Evolutionary conservation across 2,113 vertebrate species (phyloP).

Genomic region (Perca fluviatilis): DNA sequence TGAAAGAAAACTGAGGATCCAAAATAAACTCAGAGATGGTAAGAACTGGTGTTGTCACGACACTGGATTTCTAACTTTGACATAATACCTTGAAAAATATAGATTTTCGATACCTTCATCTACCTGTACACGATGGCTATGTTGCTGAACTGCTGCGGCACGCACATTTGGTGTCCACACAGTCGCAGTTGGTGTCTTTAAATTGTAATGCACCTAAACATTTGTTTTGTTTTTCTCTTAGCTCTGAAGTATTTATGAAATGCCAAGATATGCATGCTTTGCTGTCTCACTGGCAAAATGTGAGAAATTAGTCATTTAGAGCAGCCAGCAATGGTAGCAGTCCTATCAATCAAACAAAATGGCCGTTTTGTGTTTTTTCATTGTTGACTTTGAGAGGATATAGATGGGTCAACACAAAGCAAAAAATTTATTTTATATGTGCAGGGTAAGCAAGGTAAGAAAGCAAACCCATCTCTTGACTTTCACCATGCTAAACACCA

Average conservation of each 20-base stretch:
- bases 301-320: slow-evolving; percentile 29
- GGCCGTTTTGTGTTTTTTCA: neutral
- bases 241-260: slow-evolving; percentile 41
- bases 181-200: neutral
- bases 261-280: slow-evolving; percentile 26
- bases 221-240: slow-evolving; percentile 37
- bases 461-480: neutral
- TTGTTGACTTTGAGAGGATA: neutral
- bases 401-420: slow-evolving; percentile 13
- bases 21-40: slow-evolving; percentile 14
- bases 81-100: no score
- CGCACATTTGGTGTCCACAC: no score
- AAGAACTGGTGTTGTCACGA: neutral
- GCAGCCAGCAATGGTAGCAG: slow-evolving; percentile 2
- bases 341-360: slow-evolving; percentile 17
- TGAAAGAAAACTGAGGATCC: slow-evolving; percentile 7
- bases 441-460: neutral
- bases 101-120: no score
- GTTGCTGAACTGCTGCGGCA: no score
- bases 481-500: neutral
- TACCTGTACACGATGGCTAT: no score
- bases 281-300: slow-evolving; percentile 22
- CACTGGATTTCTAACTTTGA: no score
- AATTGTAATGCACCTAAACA: slow-evolving; percentile 24
- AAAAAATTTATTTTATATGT: slow-evolving; percentile 1